phyloP scores from a whole-genome alignment of 2,113 vertebrate species.

The Dendropsophus ebraccatus region DNA sequence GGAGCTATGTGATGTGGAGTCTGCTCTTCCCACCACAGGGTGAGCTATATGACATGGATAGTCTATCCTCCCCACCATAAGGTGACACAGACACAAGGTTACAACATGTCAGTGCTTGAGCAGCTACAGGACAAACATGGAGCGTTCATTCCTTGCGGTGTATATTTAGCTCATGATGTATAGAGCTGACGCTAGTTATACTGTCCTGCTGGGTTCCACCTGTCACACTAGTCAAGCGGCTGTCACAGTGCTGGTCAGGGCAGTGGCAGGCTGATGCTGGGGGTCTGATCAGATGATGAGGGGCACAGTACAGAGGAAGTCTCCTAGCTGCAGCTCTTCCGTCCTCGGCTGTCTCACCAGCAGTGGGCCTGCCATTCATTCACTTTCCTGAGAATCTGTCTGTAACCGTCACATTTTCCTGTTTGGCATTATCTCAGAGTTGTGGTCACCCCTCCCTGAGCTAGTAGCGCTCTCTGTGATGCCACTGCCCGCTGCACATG shows the following conservation, averaged over 20 bases:
- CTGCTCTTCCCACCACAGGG: too few species aligned
- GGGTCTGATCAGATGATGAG: neutral
- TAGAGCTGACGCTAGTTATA: neutral
- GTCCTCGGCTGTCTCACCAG: neutral
- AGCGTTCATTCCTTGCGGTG: neutral
- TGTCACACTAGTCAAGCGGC: neutral
- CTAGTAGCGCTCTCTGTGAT: neutral
- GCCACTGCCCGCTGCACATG: neutral
- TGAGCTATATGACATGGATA: too few species aligned
- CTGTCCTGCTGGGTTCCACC: neutral
- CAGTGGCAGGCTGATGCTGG: neutral
- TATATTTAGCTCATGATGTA: neutral
- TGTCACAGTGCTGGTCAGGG: neutral
- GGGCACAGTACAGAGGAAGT: neutral
- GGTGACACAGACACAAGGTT: too few species aligned
- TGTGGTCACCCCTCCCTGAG: neutral
- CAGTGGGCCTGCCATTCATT: neutral
- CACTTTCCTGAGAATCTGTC: neutral
- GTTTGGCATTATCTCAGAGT: neutral
- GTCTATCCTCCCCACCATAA: too few species aligned
- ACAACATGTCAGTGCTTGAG: neutral
- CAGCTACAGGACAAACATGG: neutral
- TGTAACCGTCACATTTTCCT: neutral
- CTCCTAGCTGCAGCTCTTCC: neutral
- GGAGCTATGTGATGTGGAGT: too few species aligned